phyloP scores from a whole-genome alignment of 2,113 vertebrate species.

The Indicator indicator region DNA sequence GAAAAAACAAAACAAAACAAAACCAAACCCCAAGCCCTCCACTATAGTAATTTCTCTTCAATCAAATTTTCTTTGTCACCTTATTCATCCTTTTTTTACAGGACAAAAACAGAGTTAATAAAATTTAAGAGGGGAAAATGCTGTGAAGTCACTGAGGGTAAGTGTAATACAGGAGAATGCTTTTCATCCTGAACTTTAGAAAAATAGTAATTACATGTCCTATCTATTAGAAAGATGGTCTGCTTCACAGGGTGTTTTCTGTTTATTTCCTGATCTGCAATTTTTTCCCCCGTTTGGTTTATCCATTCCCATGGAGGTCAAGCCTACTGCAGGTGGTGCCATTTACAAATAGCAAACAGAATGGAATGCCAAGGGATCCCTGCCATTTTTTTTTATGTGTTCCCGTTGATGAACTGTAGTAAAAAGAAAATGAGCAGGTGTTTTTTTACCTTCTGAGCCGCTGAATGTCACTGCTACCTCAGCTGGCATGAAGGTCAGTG shows the following conservation, averaged over 20 bases:
- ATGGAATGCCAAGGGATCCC: neutral
- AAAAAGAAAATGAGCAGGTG: neutral
- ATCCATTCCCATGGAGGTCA: neutral
- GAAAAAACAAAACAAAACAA: neutral
- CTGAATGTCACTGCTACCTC: constrained; percentile 54
- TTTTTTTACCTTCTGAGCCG: neutral
- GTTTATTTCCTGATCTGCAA: neutral
- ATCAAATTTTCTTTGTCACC: neutral
- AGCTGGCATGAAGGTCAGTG: neutral
- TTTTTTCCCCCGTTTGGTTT: neutral
- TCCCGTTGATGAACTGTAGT: neutral
- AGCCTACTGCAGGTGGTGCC: neutral
- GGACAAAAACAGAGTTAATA: neutral
- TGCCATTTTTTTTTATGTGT: neutral
- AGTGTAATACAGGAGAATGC: neutral
- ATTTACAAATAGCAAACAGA: neutral
- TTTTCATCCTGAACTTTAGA: neutral
- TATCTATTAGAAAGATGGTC: neutral
- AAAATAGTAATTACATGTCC: neutral
- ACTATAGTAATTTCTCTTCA: neutral
- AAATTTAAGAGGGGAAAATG: neutral
- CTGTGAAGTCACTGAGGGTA: neutral
- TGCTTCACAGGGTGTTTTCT: neutral
- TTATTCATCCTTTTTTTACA: neutral
- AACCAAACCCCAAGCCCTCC: neutral